Conservation (phyloP, 2,888 invertebrate species). For the Polydrusus pterygomalis region DNA sequence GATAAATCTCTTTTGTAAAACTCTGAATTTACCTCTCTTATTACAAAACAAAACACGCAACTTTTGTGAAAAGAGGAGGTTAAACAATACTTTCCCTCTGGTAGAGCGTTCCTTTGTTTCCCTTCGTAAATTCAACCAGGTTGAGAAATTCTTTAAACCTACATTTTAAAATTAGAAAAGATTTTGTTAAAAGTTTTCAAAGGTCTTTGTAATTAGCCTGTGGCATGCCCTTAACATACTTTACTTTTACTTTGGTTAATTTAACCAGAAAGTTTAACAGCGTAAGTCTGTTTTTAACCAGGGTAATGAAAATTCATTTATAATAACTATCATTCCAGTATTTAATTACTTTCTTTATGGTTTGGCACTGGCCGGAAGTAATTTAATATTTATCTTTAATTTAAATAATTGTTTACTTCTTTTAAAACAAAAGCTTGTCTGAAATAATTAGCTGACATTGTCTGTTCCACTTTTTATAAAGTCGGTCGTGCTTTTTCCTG, state of each 20-base stretch:
- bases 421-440: too few relatives aligned
- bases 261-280: slow-evolving; percentile 7
- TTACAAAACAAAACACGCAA: neutral
- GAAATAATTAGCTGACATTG: too few relatives aligned
- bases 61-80: slow-evolving; percentile 5
- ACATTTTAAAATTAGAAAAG: slow-evolving; percentile 16
- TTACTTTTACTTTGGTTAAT: slow-evolving; percentile 2
- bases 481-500: too few relatives aligned
- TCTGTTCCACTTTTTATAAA: too few relatives aligned
- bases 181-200: slow-evolving; percentile 15
- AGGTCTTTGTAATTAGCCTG: slow-evolving; percentile 14
- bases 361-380: neutral
- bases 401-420: too few relatives aligned
- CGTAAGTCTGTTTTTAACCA: neutral
- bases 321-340: neutral
- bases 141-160: slow-evolving; percentile 10
- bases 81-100: slow-evolving; percentile 13
- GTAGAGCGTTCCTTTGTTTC: neutral
- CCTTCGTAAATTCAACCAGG: slow-evolving; percentile 9
- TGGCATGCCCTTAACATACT: slow-evolving; percentile 3
- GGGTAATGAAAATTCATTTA: neutral
- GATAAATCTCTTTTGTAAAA: neutral
- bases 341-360: neutral
- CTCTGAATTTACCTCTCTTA: neutral
- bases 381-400: neutral